Conservation (phyloP, 2,113 vertebrate genomes). For the Morone chrysops region DNA sequence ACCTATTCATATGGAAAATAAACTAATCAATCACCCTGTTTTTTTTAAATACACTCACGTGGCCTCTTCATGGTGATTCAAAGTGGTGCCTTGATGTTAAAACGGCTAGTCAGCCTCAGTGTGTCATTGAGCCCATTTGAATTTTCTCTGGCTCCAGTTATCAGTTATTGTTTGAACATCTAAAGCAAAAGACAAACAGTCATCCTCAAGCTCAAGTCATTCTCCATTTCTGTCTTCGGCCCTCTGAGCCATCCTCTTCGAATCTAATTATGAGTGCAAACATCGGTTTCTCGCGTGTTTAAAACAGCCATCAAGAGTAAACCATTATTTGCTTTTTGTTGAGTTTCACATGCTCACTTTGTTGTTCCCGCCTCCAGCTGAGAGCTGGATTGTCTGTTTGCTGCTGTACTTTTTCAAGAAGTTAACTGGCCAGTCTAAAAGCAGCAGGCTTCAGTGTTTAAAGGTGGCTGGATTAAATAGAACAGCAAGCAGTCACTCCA, state of each 20-base stretch:
- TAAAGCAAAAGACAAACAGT: constrained; percentile 13
- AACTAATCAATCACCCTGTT: not conserved
- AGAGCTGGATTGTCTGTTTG: not conserved
- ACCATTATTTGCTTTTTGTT: constrained; percentile 31
- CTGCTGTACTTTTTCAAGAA: not conserved
- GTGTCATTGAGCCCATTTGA: not conserved
- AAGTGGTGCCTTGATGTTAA: not conserved
- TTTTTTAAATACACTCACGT: not conserved
- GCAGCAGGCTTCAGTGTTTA: not conserved
- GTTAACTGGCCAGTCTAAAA: no score
- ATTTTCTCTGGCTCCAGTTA: not conserved
- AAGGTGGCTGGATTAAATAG: not conserved
- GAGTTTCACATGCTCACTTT: not conserved
- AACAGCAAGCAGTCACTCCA: not conserved
- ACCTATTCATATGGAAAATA: not conserved
- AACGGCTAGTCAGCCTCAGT: not conserved
- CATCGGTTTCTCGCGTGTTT: constrained; percentile 22
- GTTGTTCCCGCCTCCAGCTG: not conserved
- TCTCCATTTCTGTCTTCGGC: constrained; percentile 6
- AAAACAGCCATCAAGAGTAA: constrained; percentile 15
- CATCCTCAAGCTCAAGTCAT: not conserved
- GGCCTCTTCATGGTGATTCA: not conserved
- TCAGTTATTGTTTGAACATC: constrained; percentile 22
- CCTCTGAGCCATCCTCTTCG: not conserved
- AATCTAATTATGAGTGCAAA: constrained; percentile 54